Conservation (phyloP, 1,140 invertebrate species). For the Lordiphosa clarofinis region DNA sequence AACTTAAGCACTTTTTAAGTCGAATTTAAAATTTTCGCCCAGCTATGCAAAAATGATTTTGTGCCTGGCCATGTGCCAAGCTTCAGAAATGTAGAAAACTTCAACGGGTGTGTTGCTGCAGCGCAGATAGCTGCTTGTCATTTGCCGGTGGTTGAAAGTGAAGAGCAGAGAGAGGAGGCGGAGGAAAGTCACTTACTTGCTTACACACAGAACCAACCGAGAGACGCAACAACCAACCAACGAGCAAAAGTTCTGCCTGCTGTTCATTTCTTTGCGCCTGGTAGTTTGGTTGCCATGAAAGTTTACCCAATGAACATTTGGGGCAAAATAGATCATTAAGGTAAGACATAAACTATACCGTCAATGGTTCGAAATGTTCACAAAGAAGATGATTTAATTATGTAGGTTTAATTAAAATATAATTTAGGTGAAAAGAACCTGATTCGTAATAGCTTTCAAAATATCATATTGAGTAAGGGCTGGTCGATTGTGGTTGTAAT, state of each 20-base stretch:
- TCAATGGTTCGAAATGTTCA: no score
- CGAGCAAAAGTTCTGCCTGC: background rate
- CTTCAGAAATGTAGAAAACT: slow-evolving; percentile 32
- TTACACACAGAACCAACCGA: background rate
- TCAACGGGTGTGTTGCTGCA: slow-evolving; percentile 34
- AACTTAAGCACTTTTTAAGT: slow-evolving; percentile 69
- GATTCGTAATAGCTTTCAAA: no score
- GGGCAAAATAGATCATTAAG: no score
- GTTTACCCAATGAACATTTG: slow-evolving; percentile 7
- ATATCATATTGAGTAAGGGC: no score
- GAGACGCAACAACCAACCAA: background rate
- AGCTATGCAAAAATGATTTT: slow-evolving; percentile 19
- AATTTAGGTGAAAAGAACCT: no score
- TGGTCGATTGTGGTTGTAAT: no score
- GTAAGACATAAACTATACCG: no score
- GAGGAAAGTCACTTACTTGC: no score
- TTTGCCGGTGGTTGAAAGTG: slow-evolving; percentile 1
- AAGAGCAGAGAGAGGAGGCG: slow-evolving; percentile 1
- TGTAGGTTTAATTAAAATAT: no score
- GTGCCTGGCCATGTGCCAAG: slow-evolving; percentile 32
- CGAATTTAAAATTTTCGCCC: slow-evolving; percentile 52
- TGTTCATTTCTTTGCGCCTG: slow-evolving; percentile 22
- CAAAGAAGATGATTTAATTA: no score
- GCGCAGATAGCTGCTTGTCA: slow-evolving; percentile 48
- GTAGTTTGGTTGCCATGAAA: background rate